phyloP scores from a whole-genome alignment of 2,797 vertebrate species.

The Acrocephalus scirpaceus region DNA sequence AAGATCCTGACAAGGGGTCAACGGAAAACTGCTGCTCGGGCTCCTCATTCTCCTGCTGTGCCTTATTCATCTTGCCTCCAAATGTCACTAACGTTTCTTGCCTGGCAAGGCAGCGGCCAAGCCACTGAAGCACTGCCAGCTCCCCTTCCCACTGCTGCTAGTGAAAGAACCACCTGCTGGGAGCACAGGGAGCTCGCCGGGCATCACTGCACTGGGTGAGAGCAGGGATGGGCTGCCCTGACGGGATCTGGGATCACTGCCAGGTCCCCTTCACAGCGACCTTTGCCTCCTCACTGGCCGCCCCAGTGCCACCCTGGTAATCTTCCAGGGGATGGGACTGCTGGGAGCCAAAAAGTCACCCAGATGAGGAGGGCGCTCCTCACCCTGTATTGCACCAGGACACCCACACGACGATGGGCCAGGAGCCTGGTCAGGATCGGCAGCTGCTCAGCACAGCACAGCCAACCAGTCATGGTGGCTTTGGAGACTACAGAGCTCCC shows the following conservation, averaged over 20 bases:
- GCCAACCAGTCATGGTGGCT: background rate
- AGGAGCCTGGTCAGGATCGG: background rate
- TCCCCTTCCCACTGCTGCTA: background rate
- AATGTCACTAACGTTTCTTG: background rate
- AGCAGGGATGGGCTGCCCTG: background rate
- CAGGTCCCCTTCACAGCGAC: background rate
- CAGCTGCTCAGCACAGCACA: background rate
- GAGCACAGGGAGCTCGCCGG: background rate
- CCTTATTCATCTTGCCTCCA: background rate
- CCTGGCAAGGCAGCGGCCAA: background rate
- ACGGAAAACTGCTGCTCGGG: background rate
- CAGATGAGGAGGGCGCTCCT: background rate
- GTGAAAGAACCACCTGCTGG: background rate
- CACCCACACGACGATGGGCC: accelerated
- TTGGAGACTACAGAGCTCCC: background rate
- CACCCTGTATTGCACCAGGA: too few relatives aligned
- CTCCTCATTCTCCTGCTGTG: background rate
- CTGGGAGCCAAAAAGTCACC: background rate
- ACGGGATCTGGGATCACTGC: background rate
- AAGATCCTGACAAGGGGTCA: background rate
- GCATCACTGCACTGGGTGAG: background rate
- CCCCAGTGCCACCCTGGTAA: background rate
- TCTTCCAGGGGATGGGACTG: background rate
- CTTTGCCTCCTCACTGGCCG: background rate
- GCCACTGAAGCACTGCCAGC: accelerated